A percentile compares a stretch with the other conserved stretches of the same genome.
These are phyloP conservation scores for Dermatophagoides farinae DNA, from an alignment of 1,140 invertebrate species.

Conservation along the genomic window DNA sequence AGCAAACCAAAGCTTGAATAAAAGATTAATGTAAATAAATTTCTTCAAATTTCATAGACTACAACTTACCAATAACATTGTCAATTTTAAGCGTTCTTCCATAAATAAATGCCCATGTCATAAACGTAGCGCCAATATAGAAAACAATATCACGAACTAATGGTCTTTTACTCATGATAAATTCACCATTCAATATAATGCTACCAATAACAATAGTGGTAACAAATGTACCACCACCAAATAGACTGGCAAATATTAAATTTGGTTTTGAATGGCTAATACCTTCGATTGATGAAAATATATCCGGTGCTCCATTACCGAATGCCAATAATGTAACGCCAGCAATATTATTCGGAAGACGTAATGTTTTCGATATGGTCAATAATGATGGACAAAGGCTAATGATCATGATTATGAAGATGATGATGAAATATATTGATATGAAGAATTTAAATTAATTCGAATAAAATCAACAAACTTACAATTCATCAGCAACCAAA, in stretches of 20 bases:
- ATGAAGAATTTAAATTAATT: neutral
- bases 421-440: neutral
- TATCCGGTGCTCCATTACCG: slow-evolving; percentile 56
- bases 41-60: neutral
- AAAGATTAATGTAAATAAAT: neutral
- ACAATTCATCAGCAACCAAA: slow-evolving; percentile 8
- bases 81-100: neutral
- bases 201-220: slow-evolving; percentile 41
- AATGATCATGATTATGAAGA: too few relatives aligned
- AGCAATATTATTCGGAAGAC: slow-evolving; percentile 47
- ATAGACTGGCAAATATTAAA: slow-evolving; percentile 36
- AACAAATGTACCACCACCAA: slow-evolving; percentile 43
- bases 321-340: slow-evolving; percentile 56
- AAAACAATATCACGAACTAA: slow-evolving; percentile 44
- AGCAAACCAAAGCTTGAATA: neutral
- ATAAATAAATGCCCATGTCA: slow-evolving; percentile 9
- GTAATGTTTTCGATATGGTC: slow-evolving; percentile 38
- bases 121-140: slow-evolving; percentile 33
- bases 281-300: slow-evolving; percentile 41
- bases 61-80: neutral
- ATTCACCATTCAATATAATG: slow-evolving; percentile 36
- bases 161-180: slow-evolving; percentile 35
- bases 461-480: neutral
- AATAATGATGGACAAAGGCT: slow-evolving; percentile 43
- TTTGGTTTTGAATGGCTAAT: slow-evolving; percentile 30